Evolutionary conservation across 2,888 invertebrate species (phyloP), one percentile per base, ranked within the genome.

Genomic region (Parnassius mnemosyne): DNA sequence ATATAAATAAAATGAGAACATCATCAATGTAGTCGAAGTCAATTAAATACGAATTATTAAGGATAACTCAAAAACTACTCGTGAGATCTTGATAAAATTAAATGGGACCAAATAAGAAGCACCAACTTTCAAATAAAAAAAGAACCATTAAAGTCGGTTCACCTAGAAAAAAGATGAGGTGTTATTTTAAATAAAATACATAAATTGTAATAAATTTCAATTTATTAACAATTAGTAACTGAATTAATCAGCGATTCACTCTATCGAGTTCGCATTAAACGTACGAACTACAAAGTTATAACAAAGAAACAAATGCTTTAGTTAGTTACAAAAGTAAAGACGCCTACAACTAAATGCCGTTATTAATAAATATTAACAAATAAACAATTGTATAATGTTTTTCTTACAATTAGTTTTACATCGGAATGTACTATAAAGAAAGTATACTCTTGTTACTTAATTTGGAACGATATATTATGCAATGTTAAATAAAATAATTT

Each of bases 211-310:
- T 87, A 83, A 85, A 80, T 74, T 84, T 87, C 78, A 81, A 85
- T 91, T 90, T 90, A 90, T 90, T 90, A 90, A 90, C 90, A 90
- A 89, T 91, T 90, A 90, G 89, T 90, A 87, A 84, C 83, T 82
- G 80, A 84, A 81, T 74, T 71, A 67, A 69, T 84, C 83, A 84
- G 81, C 69, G 46, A 66, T 66, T 66, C 61, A 68, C 65, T 65
- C 53, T 49, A 20, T 53, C 60, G 65, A 65, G 66, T 66, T 65
- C 69, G 57, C 62, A 69, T 3, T 77, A 76, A 73, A 75, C 71
- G 74, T 9, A 9, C 41, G 25, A 53, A 43, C 53, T 16, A 34
- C 54, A 34, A 74, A 68, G 76, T 77, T 80, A 86, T 85, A 86
- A 88, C 87, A 89, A 62, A 85, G 78, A 82, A 82, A 81, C 67